phyloP scores from a whole-genome alignment of 2,797 vertebrate species.

The Petrocephalus sullivani region DNA sequence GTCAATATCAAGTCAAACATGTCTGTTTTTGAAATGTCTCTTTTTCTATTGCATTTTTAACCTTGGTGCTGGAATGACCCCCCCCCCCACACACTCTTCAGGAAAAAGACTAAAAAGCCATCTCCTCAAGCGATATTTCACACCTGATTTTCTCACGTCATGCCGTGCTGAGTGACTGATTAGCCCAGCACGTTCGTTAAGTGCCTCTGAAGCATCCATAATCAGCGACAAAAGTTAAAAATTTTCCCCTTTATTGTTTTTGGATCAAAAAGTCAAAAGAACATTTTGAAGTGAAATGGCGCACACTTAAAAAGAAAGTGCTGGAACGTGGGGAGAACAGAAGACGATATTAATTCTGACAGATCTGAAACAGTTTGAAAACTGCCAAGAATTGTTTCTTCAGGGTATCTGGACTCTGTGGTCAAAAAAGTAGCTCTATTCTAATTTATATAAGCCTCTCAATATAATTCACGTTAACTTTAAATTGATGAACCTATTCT shows the following conservation, averaged over 20 bases:
- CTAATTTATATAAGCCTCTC: background rate
- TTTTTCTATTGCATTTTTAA: background rate
- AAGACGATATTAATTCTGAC: background rate
- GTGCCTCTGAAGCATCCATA: background rate
- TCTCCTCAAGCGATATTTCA: background rate
- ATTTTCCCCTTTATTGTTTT: background rate
- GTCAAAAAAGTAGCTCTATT: background rate
- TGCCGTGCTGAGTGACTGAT: background rate
- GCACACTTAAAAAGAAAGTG: background rate
- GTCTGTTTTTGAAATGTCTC: background rate
- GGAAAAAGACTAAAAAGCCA: background rate
- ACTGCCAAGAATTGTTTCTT: background rate
- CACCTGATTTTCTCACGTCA: constrained; percentile 5
- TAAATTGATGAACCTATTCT: background rate
- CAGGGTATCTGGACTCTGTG: background rate
- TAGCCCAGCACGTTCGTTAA: background rate
- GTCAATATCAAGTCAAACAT: background rate
- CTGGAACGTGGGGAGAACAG: background rate
- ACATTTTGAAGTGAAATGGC: background rate
- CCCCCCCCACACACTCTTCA: background rate
- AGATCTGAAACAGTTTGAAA: background rate
- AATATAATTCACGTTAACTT: background rate
- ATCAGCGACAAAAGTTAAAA: background rate
- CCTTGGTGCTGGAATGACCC: background rate
- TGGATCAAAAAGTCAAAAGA: constrained; percentile 1